Conservation (phyloP, 2,888 invertebrate genomes). For the Eugnorisma glareosa region DNA sequence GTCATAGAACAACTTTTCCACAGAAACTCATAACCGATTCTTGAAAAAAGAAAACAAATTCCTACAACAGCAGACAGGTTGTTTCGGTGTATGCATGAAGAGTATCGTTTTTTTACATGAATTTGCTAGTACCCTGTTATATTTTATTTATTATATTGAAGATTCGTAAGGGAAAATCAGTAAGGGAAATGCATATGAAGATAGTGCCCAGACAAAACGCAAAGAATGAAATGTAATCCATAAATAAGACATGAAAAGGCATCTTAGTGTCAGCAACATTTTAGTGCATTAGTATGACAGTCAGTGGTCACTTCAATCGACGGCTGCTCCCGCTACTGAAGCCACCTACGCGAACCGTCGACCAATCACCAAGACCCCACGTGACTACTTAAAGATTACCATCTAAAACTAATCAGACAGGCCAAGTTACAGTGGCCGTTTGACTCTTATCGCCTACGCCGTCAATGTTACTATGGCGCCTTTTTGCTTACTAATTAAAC, state of each 20-base stretch:
- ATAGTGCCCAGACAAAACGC: neutral
- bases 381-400: conserved; percentile 54
- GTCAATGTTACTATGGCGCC: conserved; percentile 77
- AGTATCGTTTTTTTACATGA: too few relatives aligned
- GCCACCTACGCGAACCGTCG: conserved; percentile 79
- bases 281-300: conserved; percentile 57
- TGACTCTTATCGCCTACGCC: conserved; percentile 81
- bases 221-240: neutral
- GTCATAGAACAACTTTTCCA: too few relatives aligned
- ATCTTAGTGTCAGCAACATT: conserved; percentile 37
- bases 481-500: conserved; percentile 87
- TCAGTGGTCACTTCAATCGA: conserved; percentile 70
- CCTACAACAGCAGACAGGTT: too few relatives aligned
- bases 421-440: conserved; percentile 71
- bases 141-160: too few relatives aligned
- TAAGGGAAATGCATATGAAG: too few relatives aligned
- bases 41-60: too few relatives aligned
- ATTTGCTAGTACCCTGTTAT: too few relatives aligned
- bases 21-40: too few relatives aligned
- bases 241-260: neutral
- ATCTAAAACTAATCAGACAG: conserved; percentile 66
- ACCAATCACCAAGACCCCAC: conserved; percentile 75
- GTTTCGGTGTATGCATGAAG: too few relatives aligned
- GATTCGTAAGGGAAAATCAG: too few relatives aligned
- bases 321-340: conserved; percentile 73